Conservation (phyloP, 2,797 vertebrate species). For the Hafferia zeledoni region DNA sequence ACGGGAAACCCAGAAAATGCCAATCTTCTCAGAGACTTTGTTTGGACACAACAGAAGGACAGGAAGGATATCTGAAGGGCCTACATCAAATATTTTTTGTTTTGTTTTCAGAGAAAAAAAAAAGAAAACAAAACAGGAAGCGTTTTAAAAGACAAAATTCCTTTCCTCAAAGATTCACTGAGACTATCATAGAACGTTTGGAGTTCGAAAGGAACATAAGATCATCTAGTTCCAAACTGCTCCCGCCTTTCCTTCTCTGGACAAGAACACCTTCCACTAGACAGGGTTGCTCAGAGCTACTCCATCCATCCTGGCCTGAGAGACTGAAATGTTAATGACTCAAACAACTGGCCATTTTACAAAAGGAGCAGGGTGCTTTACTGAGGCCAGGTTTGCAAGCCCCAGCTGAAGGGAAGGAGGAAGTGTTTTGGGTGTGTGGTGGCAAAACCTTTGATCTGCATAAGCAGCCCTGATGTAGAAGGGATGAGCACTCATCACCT, state of each 20-base stretch:
- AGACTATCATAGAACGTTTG: background rate
- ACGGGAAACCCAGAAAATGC: background rate
- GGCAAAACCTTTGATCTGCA: background rate
- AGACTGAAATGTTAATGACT: background rate
- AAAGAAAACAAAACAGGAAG: background rate
- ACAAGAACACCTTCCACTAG: background rate
- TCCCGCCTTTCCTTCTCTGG: background rate
- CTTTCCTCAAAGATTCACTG: background rate
- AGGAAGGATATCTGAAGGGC: background rate
- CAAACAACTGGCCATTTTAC: background rate
- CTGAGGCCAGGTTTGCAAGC: accelerated
- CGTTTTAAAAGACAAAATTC: background rate
- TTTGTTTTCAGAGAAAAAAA: background rate
- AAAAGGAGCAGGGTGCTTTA: background rate
- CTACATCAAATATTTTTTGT: background rate
- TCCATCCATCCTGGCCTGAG: background rate
- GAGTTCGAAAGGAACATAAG: background rate
- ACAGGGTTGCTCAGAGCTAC: background rate
- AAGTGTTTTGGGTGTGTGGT: background rate
- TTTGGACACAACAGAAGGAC: background rate
- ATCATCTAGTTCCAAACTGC: background rate
- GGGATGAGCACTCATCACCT: no score
- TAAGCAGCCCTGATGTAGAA: background rate
- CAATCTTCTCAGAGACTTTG: background rate
- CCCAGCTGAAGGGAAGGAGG: background rate